Conservation (phyloP, 2,113 vertebrate species). For the Neolamprologus longior region DNA sequence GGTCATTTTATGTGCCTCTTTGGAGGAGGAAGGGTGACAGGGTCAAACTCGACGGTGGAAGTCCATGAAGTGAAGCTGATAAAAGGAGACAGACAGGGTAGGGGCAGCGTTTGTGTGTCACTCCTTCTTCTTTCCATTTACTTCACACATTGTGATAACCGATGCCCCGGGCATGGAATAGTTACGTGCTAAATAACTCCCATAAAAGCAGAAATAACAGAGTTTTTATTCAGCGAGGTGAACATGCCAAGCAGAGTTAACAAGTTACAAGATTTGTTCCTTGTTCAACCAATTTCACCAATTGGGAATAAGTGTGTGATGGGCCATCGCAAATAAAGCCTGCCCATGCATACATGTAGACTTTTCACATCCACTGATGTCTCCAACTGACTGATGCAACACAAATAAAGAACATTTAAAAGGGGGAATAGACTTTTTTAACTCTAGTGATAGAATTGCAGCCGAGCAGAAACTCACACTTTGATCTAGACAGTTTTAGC, state of each 20-base stretch:
- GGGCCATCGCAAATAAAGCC: slow-evolving; percentile 36
- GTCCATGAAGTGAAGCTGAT: slow-evolving; percentile 2
- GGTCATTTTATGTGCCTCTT: not conserved
- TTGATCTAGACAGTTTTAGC: not conserved
- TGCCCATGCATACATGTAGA: slow-evolving; percentile 28
- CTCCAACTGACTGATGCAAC: slow-evolving; percentile 11
- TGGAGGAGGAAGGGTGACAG: not conserved
- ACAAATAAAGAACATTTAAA: not conserved
- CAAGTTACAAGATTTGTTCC: slow-evolving; percentile 47
- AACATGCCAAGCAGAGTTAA: slow-evolving; percentile 40
- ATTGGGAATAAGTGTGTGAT: slow-evolving; percentile 51
- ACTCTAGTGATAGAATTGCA: not conserved
- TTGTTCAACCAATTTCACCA: slow-evolving; percentile 61
- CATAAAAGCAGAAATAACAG: slow-evolving; percentile 49
- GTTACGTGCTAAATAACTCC: slow-evolving; percentile 13
- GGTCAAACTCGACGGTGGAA: slow-evolving; percentile 1
- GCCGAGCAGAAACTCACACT: not conserved
- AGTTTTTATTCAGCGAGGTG: slow-evolving; percentile 35
- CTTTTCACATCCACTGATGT: slow-evolving; percentile 4
- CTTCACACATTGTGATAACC: slow-evolving; percentile 19
- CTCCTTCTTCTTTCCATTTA: slow-evolving; percentile 12
- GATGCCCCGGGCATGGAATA: slow-evolving; percentile 3
- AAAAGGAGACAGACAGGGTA: not conserved
- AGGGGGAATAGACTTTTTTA: not conserved
- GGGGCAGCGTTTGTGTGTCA: slow-evolving; percentile 19